Percentiles rank a stretch among this genome's conserved stretches.
Conservation (phyloP, 2,113 vertebrate species). For the Arvicanthis niloticus region DNA sequence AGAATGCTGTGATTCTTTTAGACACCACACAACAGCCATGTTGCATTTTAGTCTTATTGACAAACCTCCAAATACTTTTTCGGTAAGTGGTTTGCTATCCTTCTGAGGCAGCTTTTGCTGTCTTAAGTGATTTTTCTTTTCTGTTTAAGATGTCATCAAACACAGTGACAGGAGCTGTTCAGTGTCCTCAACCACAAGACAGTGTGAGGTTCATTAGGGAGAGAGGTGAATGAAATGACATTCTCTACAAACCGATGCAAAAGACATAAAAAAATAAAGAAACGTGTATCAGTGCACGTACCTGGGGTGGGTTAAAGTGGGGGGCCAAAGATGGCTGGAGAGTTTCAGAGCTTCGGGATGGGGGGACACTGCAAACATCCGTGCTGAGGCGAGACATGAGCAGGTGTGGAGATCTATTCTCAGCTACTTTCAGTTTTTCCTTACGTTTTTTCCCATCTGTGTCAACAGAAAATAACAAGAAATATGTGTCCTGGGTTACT, state of each 20-base stretch:
- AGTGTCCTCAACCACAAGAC: neutral
- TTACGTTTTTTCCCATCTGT: conserved; percentile 80
- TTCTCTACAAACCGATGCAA: neutral
- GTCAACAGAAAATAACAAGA: conserved; percentile 44
- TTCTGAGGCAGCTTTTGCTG: neutral
- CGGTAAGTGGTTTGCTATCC: neutral
- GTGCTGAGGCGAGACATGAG: conserved; percentile 62
- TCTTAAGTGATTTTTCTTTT: neutral
- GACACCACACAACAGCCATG: neutral
- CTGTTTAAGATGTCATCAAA: neutral
- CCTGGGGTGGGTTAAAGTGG: conserved; percentile 84
- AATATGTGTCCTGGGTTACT: neutral
- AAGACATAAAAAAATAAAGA: neutral
- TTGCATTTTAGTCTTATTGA: neutral
- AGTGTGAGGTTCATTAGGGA: neutral
- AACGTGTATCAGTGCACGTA: conserved; percentile 53
- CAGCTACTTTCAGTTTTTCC: conserved; percentile 78
- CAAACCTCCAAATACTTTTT: neutral
- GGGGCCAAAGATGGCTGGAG: conserved; percentile 80
- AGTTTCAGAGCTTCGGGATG: conserved; percentile 86
- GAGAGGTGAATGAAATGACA: neutral
- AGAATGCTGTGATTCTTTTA: neutral
- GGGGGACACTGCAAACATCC: conserved; percentile 76
- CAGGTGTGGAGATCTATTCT: conserved; percentile 75
- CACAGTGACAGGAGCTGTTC: neutral